Evolutionary conservation across 2,888 invertebrate genomes (phyloP).

Genomic region (Pardosa pseudoannulata): DNA sequence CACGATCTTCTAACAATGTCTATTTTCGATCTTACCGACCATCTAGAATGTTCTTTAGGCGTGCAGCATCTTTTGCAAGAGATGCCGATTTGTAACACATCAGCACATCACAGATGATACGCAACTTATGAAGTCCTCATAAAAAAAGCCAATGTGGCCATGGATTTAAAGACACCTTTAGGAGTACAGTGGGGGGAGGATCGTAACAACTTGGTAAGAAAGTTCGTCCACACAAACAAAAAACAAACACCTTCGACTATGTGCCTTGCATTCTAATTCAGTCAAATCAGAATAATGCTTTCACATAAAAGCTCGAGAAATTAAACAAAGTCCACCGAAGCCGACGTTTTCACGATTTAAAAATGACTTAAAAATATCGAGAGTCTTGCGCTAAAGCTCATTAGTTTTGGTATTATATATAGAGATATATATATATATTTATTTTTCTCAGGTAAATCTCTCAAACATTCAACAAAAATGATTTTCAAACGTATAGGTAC

Average conservation of each 20-base stretch:
- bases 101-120: constrained; percentile 66
- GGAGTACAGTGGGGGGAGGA: constrained; percentile 36
- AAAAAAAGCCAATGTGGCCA: constrained; percentile 58
- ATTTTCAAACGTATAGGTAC: not conserved
- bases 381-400: constrained; percentile 57
- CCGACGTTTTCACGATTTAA: too few relatives aligned
- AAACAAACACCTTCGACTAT: too few relatives aligned
- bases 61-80: constrained; percentile 24
- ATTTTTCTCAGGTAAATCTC: not conserved
- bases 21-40: constrained; percentile 30
- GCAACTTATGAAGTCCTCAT: constrained; percentile 35
- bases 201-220: constrained; percentile 13
- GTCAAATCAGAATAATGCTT: too few relatives aligned
- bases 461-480: not conserved
- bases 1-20: constrained; percentile 46
- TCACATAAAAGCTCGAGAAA: too few relatives aligned
- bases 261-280: too few relatives aligned
- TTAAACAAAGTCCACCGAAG: too few relatives aligned
- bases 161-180: constrained; percentile 15
- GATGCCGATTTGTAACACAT: constrained; percentile 30
- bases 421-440: too few relatives aligned
- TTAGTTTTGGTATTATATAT: constrained; percentile 22
- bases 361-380: constrained; percentile 26
- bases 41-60: constrained; percentile 55
- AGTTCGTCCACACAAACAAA: not conserved